Base-by-base conservation (phyloP, 2,113 vertebrate genomes). In the Carollia perspicillata region DNA sequence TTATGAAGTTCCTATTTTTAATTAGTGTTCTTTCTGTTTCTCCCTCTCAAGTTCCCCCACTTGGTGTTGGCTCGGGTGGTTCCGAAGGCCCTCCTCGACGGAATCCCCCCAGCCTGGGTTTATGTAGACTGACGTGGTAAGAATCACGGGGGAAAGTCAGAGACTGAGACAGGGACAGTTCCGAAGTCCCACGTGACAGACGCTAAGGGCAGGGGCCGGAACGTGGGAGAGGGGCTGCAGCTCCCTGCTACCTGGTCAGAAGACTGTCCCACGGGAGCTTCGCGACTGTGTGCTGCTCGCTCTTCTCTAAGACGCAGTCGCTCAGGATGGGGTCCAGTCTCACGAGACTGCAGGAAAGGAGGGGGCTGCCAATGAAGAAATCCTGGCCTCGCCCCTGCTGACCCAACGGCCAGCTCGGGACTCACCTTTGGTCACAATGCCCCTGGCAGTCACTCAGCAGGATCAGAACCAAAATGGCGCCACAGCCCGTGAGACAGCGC, bases 261-360 rank as follows among this genome's bases (percentile, higher is more conserved):
- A 99, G 99, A 49, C 99, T 99, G 69, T 99, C 99, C 99, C 99
- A 99, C 40, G 99, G 99, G 0, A 99, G 98, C 94, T 95, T 97
- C 88, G 96, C 91, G 53, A 99, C 87, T 42, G 99, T 98, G 68
- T 99, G 98, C 95, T 99, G 99, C 35, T 99, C 99, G 0, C 98
- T 98, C 97, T 99, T 99, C 91, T 99, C 99, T 97, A 99, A 96
- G 92, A 99, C 95, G 97, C 99, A 99, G 98, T 99, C 99, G 60
- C 99, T 99, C 13, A 99, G 98, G 68, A 98, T 77, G 1, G 99
- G 99, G 95, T 99, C 98, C 95, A 99, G 98, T 22, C 97, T 99
- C 22, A 99, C 99, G 40, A 99, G 99, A 98, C 99, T 99, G 30
- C 77, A 95, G 83, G 33, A 69, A 79, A 77, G 97, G n/a, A 44